A percentile compares a stretch with the other conserved stretches of the same genome.
These are phyloP conservation scores for Leptopilina clavipes DNA, from an alignment of 1,140 invertebrate species.

Conservation along the genomic window DNA sequence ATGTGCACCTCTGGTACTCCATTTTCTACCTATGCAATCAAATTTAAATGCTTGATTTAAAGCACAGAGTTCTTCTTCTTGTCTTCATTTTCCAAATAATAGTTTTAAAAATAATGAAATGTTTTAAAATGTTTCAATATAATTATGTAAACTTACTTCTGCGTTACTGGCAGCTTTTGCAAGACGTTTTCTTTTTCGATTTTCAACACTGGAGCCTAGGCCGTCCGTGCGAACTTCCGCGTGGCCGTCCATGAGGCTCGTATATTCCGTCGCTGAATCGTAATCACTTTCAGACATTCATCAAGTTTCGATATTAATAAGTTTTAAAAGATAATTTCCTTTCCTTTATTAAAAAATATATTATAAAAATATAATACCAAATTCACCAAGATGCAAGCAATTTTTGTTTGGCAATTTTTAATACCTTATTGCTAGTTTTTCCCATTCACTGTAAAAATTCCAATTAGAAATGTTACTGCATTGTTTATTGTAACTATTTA, in stretches of 20 bases:
- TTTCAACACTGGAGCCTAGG: constrained; percentile 61
- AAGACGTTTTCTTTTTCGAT: constrained; percentile 65
- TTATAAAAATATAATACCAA: too few species aligned
- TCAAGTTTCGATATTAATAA: constrained; percentile 53
- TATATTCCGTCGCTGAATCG: constrained; percentile 80
- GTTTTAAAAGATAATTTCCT: neutral
- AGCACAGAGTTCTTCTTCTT: too few species aligned
- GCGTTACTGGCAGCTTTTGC: constrained; percentile 63
- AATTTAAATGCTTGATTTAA: too few species aligned
- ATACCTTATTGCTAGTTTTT: neutral
- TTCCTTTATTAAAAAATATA: neutral
- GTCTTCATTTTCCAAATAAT: too few species aligned
- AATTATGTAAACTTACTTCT: constrained; percentile 58
- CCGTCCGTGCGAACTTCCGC: constrained; percentile 74
- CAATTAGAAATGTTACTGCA: neutral
- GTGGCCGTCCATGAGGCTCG: constrained; percentile 87
- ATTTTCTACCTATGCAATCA: constrained; percentile 74
- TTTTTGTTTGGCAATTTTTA: neutral
- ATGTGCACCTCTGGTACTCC: constrained; percentile 67
- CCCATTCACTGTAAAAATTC: neutral
- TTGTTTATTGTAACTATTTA: constrained; percentile 6
- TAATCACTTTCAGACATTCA: constrained; percentile 76
- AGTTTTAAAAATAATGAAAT: too few species aligned
- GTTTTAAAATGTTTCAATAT: neutral
- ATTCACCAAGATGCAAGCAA: neutral